These are phyloP conservation scores for Solea solea DNA, from an alignment of 2,113 vertebrate species.

Conservation along the genomic window DNA sequence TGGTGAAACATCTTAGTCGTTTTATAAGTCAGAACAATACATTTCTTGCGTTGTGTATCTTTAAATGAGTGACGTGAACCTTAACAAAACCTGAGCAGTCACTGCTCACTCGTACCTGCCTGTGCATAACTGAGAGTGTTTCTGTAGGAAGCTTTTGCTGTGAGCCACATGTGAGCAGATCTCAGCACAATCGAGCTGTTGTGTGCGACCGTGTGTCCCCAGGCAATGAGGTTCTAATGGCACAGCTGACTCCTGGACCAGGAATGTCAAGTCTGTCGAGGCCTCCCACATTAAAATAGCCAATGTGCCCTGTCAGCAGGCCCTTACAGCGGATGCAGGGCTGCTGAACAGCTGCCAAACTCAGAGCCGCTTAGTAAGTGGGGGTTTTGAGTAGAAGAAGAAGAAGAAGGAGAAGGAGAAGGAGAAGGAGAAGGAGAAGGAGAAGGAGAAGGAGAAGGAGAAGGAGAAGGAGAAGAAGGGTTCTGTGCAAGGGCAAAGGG, in stretches of 20 bases:
- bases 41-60: too few species aligned
- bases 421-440: too few species aligned
- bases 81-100: too few species aligned
- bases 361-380: not conserved
- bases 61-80: too few species aligned
- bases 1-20: too few species aligned
- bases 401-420: not conserved
- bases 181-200: constrained; percentile 69
- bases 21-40: too few species aligned
- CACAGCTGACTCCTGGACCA: constrained; percentile 74
- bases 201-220: constrained; percentile 36
- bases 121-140: constrained; percentile 9
- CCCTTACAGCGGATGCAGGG: constrained; percentile 42
- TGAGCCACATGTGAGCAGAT: constrained; percentile 44
- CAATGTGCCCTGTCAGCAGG: constrained; percentile 71
- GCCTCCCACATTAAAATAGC: constrained; percentile 77
- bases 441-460: not conserved
- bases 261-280: constrained; percentile 67
- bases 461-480: not conserved
- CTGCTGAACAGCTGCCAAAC: constrained; percentile 64
- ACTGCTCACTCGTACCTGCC: too few species aligned
- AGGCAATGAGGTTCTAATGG: constrained; percentile 35
- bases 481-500: not conserved
- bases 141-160: constrained; percentile 16
- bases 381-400: not conserved